Conservation (phyloP, 1,140 invertebrate genomes). For the Psix sp. region DNA sequence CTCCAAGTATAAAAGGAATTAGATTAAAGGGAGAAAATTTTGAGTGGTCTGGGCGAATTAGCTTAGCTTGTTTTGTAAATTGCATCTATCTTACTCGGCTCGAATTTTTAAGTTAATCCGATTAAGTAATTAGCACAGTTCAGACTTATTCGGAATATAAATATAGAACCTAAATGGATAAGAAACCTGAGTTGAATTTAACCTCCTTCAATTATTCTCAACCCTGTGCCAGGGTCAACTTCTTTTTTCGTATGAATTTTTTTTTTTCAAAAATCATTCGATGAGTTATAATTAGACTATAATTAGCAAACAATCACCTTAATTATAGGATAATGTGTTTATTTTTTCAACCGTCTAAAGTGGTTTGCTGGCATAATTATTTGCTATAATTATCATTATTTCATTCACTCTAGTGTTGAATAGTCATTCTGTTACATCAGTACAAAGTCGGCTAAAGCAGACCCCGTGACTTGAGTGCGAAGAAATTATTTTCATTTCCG, state of each 20-base stretch:
- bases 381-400: too few relatives aligned
- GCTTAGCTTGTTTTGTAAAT: neutral
- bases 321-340: too few relatives aligned
- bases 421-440: too few relatives aligned
- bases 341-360: too few relatives aligned
- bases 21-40: constrained; percentile 6
- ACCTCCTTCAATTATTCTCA: neutral
- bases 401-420: too few relatives aligned
- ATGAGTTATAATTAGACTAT: neutral
- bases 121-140: too few relatives aligned
- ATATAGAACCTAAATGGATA: too few relatives aligned
- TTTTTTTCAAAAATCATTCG: neutral
- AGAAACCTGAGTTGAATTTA: neutral
- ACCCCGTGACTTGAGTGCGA: constrained; percentile 6
- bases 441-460: too few relatives aligned
- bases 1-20: neutral
- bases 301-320: neutral
- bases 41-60: neutral
- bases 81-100: neutral
- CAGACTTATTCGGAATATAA: too few relatives aligned
- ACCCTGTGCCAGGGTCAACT: too few relatives aligned
- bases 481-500: constrained; percentile 53
- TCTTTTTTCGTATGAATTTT: neutral
- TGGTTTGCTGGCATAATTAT: too few relatives aligned
- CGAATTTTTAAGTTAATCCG: neutral